phyloP scores from a whole-genome alignment of 2,888 invertebrate genomes.

The Drosophila atripex region DNA sequence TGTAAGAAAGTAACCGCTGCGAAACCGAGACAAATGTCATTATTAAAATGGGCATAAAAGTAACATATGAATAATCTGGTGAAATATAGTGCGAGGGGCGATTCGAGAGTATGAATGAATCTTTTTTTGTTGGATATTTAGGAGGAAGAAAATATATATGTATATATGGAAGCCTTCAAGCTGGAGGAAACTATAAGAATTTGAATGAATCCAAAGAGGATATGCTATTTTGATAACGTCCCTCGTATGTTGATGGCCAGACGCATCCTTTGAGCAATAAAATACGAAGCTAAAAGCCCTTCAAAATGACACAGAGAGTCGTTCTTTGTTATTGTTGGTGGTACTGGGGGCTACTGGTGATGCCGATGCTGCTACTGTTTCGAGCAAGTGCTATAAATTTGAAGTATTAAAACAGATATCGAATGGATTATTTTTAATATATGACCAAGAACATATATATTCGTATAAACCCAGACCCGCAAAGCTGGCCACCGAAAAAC shows the following conservation, averaged over 20 bases:
- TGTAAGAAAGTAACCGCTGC: constrained; percentile 48
- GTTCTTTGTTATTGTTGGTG: constrained; percentile 47
- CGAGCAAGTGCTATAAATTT: constrained; percentile 70
- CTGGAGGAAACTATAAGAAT: neutral
- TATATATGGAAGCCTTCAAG: neutral
- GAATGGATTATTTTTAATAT: constrained; percentile 77
- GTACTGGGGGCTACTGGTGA: constrained; percentile 21
- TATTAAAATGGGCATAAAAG: constrained; percentile 69
- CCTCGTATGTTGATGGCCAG: constrained; percentile 54
- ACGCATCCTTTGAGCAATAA: constrained; percentile 73
- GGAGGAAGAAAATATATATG: too few species aligned
- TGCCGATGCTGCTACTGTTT: constrained; percentile 47
- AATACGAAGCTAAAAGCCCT: constrained; percentile 74
- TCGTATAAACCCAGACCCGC: constrained; percentile 11
- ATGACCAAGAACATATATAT: constrained; percentile 64
- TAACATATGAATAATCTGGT: constrained; percentile 30
- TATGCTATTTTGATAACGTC: constrained; percentile 23
- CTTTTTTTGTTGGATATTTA: neutral
- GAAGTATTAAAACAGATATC: constrained; percentile 76
- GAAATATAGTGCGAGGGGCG: constrained; percentile 26
- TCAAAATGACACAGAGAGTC: constrained; percentile 64
- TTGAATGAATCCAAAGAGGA: constrained; percentile 1
- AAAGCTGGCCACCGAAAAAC: constrained; percentile 40
- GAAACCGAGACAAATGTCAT: constrained; percentile 73
- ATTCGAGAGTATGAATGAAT: neutral